Evolutionary conservation across 2,113 vertebrate species (phyloP), one percentile per base, ranked within the genome.

Genomic region (Kryptolebias marmoratus): DNA sequence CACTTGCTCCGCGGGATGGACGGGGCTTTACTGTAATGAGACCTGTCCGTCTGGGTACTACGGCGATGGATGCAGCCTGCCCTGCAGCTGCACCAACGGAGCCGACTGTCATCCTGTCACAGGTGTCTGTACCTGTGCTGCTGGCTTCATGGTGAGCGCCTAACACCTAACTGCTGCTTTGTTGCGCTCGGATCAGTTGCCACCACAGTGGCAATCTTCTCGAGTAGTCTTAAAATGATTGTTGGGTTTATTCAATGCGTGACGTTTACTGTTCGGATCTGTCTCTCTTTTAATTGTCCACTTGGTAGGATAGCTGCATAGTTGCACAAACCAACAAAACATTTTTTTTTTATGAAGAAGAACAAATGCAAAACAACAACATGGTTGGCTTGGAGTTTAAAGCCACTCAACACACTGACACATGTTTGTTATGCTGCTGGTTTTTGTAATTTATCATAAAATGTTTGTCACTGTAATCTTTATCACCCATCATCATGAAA

Each of bases 11-110:
- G 92, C 95, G 0, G 98, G 98, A 87, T 99, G 97, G 96, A 94
- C 95, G 27, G 97, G 98, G 42, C 95, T 93, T 54, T 96, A 96
- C 93, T 99, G 98, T 93, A 97, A 98, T 4, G 96, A 98, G 87
- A 96, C 95, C 75, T 99, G 98, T 82, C 95, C 96, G 0, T 87
- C 93, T 0, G 96, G 96, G 16, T 96, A 80, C 93, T 95, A 96
- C 0, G 96, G 98, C 0, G 93, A 96, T 30, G 93, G 93, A 82
- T 99, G 98, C 91, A 92, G 77, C 83, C 85, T 95, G 81, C 73
- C 90, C 18, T 99, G 98, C 71, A 88, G 90, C 73, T 99, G 98
- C 86, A 93, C 95, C 91, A 98, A 99, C 0, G 96, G 96, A 2
- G 97, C 96, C 0, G 96, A 98, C 82, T 99, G 98, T 64, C 95